phyloP scores from a whole-genome alignment of 2,113 vertebrate genomes.

The Ginglymostoma cirratum region DNA sequence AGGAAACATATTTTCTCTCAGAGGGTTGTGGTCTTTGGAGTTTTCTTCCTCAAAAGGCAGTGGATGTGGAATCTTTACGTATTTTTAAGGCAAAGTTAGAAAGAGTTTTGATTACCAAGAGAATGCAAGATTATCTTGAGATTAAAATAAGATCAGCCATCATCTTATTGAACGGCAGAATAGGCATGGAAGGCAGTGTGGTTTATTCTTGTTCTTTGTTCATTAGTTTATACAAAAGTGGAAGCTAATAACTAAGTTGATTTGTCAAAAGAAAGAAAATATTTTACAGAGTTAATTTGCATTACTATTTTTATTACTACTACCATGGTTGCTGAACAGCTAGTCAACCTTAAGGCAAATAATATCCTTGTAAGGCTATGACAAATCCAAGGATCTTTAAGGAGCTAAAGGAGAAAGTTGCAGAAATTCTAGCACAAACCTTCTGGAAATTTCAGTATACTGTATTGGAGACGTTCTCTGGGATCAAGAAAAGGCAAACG shows the following conservation, averaged over 20 bases:
- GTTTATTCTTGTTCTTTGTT: background rate
- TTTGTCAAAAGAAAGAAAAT: background rate
- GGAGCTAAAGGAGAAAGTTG: background rate
- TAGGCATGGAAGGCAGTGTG: no score
- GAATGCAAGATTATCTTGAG: no score
- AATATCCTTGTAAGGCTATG: background rate
- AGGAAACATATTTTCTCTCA: no score
- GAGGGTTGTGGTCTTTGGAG: no score
- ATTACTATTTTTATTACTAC: background rate
- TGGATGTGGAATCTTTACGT: no score
- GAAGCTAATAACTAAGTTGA: background rate
- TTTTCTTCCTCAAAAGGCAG: no score
- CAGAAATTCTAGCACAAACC: background rate
- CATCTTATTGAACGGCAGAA: no score
- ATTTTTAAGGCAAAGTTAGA: no score
- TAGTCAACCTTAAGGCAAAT: background rate
- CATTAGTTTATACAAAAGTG: background rate
- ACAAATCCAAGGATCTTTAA: background rate
- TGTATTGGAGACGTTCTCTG: background rate
- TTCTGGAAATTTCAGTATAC: background rate
- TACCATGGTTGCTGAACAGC: background rate
- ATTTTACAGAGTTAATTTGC: background rate
- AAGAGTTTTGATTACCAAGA: no score
- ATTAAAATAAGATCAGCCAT: no score
- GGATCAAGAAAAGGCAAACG: background rate